Base-by-base conservation (phyloP, 1,140 invertebrate species). In the Dinoponera quadriceps region DNA sequence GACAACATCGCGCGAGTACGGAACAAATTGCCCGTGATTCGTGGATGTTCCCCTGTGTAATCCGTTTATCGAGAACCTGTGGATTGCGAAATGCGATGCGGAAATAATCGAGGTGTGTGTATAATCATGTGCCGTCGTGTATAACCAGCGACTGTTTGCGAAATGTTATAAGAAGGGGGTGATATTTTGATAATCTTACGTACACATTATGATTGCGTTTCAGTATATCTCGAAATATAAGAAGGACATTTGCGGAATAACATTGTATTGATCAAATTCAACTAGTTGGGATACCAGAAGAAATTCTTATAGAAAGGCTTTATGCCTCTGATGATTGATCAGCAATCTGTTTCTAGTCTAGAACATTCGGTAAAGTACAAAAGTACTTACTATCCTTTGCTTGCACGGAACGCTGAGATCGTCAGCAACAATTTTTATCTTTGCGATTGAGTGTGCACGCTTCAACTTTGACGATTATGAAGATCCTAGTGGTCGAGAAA, bases 61-160 rank as follows among this genome's bases (percentile, higher is more conserved):
- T 3, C 16, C 33, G 22, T 14, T 69, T 20, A 57, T 44, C 9
- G 22, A 44, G 22, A 55, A 69, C 20, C 20, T 29, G 27, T 65
- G 20, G 18, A 69, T 80, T 18, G 18, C 14, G 22, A 77, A 77
- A 66, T 54, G 16, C 27, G 16, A 29, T 27, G 29, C 60, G 5
- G 38, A 66, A 54, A 66, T 54, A 54, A 77, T 77, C 20, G 48
- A 11, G 18, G 18, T 54, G 29, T 29, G 38, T 59, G 48, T 62
- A 25, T 48, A 73, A 74, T 62, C 55, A 20, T 33, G 22, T 25
- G 55, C 22, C 49, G 44, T 54, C 16, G 4, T 27, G 48, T 33
- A 14, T 29, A 77, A 51, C 60, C 18, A 48, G 9, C 62, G 1
- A 33, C 14, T 2, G 38, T 66, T 54, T 38, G 20, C n/a, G 2